Conservation (phyloP, 2,888 invertebrate species). For the Molorchus minor region DNA sequence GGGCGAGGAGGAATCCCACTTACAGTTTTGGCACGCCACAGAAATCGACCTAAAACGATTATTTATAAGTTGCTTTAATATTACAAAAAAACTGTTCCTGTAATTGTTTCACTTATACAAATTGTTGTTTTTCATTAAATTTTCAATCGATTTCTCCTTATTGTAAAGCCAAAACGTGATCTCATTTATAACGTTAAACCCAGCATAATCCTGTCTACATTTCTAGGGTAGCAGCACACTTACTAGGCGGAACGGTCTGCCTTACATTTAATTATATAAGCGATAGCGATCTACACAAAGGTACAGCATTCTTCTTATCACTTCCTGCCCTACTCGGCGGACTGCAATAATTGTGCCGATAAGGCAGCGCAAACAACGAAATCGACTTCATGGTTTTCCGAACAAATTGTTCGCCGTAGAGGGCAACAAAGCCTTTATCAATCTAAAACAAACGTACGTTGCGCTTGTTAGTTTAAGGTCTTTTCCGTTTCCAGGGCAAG, state of each 20-base stretch:
- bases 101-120: too few relatives aligned
- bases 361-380: slow-evolving; percentile 15
- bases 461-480: slow-evolving; percentile 11
- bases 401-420: slow-evolving; percentile 10
- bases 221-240: not conserved
- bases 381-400: slow-evolving; percentile 15
- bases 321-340: not conserved
- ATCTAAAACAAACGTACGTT: slow-evolving; percentile 13
- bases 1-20: too few relatives aligned
- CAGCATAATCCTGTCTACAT: too few relatives aligned
- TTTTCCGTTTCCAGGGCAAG: slow-evolving; percentile 14
- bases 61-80: too few relatives aligned
- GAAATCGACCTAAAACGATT: too few relatives aligned
- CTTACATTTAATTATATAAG: slow-evolving; percentile 9
- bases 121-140: too few relatives aligned
- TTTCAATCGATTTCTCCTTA: too few relatives aligned
- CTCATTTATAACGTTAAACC: too few relatives aligned
- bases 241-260: not conserved
- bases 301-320: slow-evolving; percentile 11
- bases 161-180: too few relatives aligned
- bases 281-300: slow-evolving; percentile 11
- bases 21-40: too few relatives aligned
- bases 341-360: slow-evolving; percentile 9
- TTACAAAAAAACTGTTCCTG: too few relatives aligned
- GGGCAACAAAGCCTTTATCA: slow-evolving; percentile 14